These are phyloP conservation scores for Telmatochromis sp. DNA, from an alignment of 2,113 vertebrate species.

Conservation along the genomic window DNA sequence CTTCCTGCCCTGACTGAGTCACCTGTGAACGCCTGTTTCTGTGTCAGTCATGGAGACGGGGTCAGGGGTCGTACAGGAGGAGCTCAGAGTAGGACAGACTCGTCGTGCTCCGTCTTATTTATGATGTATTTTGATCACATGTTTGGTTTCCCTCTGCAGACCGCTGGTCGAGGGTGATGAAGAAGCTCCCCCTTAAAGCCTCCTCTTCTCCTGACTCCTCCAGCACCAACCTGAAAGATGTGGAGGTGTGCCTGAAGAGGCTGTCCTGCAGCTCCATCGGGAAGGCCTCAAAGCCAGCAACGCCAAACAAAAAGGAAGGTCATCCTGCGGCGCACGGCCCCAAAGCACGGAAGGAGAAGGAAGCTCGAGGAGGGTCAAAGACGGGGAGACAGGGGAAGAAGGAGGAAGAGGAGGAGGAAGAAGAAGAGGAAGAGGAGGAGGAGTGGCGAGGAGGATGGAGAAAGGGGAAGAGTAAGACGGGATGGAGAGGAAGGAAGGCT, in stretches of 20 bases:
- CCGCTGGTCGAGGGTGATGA: neutral
- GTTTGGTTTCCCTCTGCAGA: neutral
- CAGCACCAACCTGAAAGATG: neutral
- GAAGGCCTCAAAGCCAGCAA: neutral
- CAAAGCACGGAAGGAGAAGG: neutral
- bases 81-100: neutral
- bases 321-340: neutral
- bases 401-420: neutral
- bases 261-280: neutral
- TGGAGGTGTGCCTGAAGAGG: neutral
- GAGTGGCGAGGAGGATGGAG: neutral
- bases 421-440: accelerated
- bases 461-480: neutral
- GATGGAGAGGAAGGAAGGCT: neutral
- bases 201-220: neutral
- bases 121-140: neutral
- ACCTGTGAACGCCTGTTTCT: neutral
- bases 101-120: accelerated
- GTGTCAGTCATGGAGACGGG: neutral
- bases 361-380: neutral
- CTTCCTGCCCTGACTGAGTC: neutral
- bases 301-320: accelerated
- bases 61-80: neutral
- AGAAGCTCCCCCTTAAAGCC: neutral
- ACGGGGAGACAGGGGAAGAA: neutral